These are phyloP conservation scores for Buathra laborator DNA, from an alignment of 2,888 invertebrate species.

Conservation along the genomic window DNA sequence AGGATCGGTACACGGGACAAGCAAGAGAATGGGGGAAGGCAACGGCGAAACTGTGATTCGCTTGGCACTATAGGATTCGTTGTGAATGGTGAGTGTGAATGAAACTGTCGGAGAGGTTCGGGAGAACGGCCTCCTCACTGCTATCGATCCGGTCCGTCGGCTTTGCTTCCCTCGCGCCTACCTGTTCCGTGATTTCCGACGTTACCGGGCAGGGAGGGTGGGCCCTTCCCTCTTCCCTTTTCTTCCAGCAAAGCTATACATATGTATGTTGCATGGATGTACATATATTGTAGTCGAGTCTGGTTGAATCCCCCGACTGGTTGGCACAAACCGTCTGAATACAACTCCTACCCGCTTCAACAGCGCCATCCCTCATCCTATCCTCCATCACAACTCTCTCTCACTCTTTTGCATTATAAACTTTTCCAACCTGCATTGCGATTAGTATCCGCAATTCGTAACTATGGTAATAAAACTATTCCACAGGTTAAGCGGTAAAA, in stretches of 20 bases:
- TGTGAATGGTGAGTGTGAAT: conserved; percentile 66
- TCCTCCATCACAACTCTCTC: neutral
- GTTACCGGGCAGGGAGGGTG: conserved; percentile 10
- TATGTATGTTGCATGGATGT: conserved; percentile 42
- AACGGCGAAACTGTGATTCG: conserved; percentile 54
- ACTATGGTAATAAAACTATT: conserved; percentile 50
- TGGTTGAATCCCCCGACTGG: conserved; percentile 52
- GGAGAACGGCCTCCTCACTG: conserved; percentile 58
- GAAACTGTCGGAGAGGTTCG: conserved; percentile 63
- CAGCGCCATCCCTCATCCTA: conserved; percentile 35
- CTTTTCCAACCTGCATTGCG: conserved; percentile 43
- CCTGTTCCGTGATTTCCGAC: conserved; percentile 63
- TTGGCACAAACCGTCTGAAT: conserved; percentile 59
- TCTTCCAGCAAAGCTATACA: conserved; percentile 27
- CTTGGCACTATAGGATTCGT: conserved; percentile 55
- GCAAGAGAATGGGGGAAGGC: conserved; percentile 25
- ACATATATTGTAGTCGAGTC: conserved; percentile 46
- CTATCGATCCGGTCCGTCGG: conserved; percentile 64
- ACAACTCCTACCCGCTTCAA: conserved; percentile 38
- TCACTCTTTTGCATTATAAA: conserved; percentile 23
- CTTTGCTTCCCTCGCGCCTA: conserved; percentile 62
- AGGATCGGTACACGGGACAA: conserved; percentile 45
- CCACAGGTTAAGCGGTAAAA: conserved; percentile 8
- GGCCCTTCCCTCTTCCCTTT: conserved; percentile 33
- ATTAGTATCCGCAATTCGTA: conserved; percentile 46